Percentiles rank a stretch among this genome's conserved stretches.
Conservation (phyloP, 92 coral and sea anemone species). For the Porites cylindrica region DNA sequence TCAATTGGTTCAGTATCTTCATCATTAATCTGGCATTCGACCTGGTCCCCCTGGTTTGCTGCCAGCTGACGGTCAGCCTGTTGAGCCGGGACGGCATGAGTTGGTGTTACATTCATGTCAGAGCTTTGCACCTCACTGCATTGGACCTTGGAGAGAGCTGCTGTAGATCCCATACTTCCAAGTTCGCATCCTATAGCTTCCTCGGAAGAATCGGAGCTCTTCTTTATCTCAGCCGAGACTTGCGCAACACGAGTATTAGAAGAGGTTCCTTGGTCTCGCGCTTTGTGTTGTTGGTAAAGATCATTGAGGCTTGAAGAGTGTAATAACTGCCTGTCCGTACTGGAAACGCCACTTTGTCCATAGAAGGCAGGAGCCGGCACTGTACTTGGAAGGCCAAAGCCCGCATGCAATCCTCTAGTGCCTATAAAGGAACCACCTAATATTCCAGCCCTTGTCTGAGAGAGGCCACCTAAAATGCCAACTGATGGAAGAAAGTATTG, state of each 20-base stretch:
- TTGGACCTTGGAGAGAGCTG: not conserved
- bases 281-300: not conserved
- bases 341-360: not conserved
- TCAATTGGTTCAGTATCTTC: not conserved
- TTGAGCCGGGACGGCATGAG: not conserved
- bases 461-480: constrained; percentile 39
- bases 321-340: not conserved
- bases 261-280: not conserved
- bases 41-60: not conserved
- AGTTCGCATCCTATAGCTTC: not conserved
- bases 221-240: constrained; percentile 8
- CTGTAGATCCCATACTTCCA: not conserved
- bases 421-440: constrained; percentile 4
- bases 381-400: constrained; percentile 19
- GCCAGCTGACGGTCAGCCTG: not conserved
- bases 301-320: constrained; percentile 14
- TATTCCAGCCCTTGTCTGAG: constrained; percentile 18
- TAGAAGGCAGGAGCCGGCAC: constrained; percentile 1
- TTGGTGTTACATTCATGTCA: not conserved
- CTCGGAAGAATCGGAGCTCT: not conserved
- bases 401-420: constrained; percentile 1
- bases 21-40: not conserved
- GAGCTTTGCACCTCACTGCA: not conserved
- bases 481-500: constrained; percentile 35
- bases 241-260: constrained; percentile 7